Conservation (phyloP, 2,113 vertebrate genomes). For the Mungos mungo region DNA sequence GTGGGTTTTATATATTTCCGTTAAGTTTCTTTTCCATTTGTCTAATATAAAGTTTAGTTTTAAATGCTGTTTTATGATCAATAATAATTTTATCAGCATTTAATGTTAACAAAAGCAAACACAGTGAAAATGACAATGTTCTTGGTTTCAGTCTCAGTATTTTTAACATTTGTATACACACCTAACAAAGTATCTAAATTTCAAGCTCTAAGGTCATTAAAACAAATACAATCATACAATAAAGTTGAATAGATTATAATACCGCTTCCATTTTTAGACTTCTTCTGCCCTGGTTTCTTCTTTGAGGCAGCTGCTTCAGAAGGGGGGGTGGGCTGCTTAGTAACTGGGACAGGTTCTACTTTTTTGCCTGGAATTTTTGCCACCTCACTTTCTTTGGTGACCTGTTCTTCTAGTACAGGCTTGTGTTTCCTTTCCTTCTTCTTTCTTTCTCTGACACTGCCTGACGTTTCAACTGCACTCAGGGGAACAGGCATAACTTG, state of each 20-base stretch:
- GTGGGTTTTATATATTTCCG: background rate
- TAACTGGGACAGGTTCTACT: slow-evolving; percentile 87
- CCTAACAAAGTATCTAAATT: background rate
- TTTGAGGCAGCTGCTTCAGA: slow-evolving; percentile 86
- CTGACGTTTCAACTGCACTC: slow-evolving; percentile 81
- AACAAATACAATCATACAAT: slow-evolving; percentile 42
- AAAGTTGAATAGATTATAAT: slow-evolving; percentile 80
- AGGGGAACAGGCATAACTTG: slow-evolving; percentile 78
- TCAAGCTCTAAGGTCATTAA: slow-evolving; percentile 45
- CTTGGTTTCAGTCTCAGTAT: background rate
- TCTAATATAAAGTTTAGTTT: slow-evolving; percentile 16
- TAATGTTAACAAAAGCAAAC: slow-evolving; percentile 44
- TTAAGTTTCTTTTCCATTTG: background rate
- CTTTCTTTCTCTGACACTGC: slow-evolving; percentile 91
- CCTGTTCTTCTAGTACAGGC: slow-evolving; percentile 78
- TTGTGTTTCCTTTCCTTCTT: slow-evolving; percentile 95
- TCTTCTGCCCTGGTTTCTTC: slow-evolving; percentile 93
- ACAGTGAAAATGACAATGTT: background rate
- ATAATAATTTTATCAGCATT: slow-evolving; percentile 26
- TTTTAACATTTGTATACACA: background rate
- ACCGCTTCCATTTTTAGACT: slow-evolving; percentile 92
- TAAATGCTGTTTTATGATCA: slow-evolving; percentile 20
- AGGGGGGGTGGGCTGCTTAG: slow-evolving; percentile 90
- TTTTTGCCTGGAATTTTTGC: slow-evolving; percentile 90
- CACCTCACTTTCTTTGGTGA: slow-evolving; percentile 88